These are phyloP conservation scores for Laothoe populi DNA, from an alignment of 2,888 invertebrate species.

Conservation along the genomic window DNA sequence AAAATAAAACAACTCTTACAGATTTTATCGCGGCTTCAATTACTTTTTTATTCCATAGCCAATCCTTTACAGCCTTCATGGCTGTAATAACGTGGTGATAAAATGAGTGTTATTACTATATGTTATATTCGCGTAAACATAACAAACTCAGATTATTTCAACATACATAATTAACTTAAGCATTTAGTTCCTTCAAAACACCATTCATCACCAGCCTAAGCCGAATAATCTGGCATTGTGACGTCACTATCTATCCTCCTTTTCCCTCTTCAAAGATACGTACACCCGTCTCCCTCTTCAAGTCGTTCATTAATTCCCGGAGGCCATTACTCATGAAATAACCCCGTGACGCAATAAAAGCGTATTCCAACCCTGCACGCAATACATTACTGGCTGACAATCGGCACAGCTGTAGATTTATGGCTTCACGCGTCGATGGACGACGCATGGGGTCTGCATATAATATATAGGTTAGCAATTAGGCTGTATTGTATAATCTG, in stretches of 20 bases:
- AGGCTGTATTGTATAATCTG: conserved; percentile 8
- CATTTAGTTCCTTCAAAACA: neutral
- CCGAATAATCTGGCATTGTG: conserved; percentile 32
- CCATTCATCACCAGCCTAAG: conserved; percentile 37
- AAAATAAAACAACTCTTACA: no score
- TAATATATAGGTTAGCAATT: neutral
- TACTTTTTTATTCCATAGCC: no score
- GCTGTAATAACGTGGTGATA: no score
- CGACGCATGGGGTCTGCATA: conserved; percentile 14
- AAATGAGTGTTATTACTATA: no score
- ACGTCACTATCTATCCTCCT: neutral
- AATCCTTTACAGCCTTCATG: no score
- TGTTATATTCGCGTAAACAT: no score
- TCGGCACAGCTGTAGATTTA: conserved; percentile 42
- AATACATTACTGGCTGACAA: conserved; percentile 48
- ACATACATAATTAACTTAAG: neutral
- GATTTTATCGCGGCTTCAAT: no score
- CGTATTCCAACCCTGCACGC: conserved; percentile 36
- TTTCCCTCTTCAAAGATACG: neutral
- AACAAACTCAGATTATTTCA: no score
- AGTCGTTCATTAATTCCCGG: conserved; percentile 46
- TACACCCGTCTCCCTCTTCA: neutral
- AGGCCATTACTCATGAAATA: conserved; percentile 48
- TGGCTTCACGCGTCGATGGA: conserved; percentile 46
- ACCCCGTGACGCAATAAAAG: conserved; percentile 43